Evolutionary conservation across 1,140 invertebrate species (phyloP).

Genomic region (Saxidomus purpurata): DNA sequence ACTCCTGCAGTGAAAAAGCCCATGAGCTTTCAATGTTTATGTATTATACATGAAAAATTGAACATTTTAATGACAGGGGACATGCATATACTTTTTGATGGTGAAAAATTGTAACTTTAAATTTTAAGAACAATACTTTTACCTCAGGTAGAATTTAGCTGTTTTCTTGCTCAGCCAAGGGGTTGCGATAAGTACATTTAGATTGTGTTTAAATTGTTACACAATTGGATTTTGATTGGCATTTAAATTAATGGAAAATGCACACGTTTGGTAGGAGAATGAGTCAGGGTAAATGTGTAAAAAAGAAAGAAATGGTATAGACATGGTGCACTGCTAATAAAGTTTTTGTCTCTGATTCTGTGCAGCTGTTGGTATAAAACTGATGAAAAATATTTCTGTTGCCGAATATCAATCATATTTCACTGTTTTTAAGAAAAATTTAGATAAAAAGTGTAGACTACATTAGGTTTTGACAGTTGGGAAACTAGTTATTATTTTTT

Average conservation of each 20-base stretch:
- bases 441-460: too few relatives aligned
- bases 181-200: background rate
- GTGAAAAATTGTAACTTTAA: background rate
- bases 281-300: too few relatives aligned
- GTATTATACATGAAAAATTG: background rate
- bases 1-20: background rate
- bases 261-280: background rate
- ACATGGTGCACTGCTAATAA: too few relatives aligned
- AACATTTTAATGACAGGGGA: background rate
- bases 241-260: conserved; percentile 31
- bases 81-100: background rate
- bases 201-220: conserved; percentile 13
- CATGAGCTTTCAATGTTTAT: background rate
- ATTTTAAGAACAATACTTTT: background rate
- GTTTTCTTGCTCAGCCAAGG: background rate
- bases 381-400: too few relatives aligned
- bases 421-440: too few relatives aligned
- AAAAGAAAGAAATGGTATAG: too few relatives aligned
- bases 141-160: too few relatives aligned
- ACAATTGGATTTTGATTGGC: conserved; percentile 51
- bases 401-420: too few relatives aligned
- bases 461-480: too few relatives aligned
- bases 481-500: too few relatives aligned
- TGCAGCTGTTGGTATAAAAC: too few relatives aligned
- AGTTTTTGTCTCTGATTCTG: too few relatives aligned